phyloP scores from a whole-genome alignment of 1,140 invertebrate species.

The Leptoteleia sp. region DNA sequence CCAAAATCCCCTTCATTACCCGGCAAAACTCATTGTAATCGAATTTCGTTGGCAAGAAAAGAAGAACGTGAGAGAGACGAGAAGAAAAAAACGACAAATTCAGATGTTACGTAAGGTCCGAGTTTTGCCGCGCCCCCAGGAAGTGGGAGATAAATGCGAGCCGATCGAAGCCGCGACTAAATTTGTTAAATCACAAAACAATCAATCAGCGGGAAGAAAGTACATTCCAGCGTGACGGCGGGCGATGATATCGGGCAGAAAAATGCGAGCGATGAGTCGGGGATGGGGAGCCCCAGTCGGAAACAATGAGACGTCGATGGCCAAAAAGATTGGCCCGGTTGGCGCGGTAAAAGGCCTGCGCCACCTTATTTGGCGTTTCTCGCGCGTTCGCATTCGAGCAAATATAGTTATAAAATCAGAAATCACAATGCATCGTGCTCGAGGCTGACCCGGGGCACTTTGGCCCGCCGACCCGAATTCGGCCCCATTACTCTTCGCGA shows the following conservation, averaged over 20 bases:
- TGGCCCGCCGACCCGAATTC: constrained; percentile 65
- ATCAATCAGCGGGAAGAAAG: background rate
- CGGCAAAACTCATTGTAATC: too few relatives aligned
- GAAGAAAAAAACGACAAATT: too few relatives aligned
- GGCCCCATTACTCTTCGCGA: constrained; percentile 63
- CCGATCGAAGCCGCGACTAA: too few relatives aligned
- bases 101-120: too few relatives aligned
- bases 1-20: too few relatives aligned
- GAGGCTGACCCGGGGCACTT: constrained; percentile 62
- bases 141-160: too few relatives aligned
- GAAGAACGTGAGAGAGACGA: too few relatives aligned
- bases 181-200: too few relatives aligned
- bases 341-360: constrained; percentile 7
- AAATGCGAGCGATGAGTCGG: constrained; percentile 16
- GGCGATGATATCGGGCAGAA: constrained; percentile 7
- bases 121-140: too few relatives aligned
- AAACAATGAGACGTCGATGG: constrained; percentile 38
- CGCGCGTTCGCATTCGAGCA: constrained; percentile 50
- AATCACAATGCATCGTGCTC: constrained; percentile 63
- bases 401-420: constrained; percentile 59
- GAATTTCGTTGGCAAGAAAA: too few relatives aligned
- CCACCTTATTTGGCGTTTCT: constrained; percentile 45
- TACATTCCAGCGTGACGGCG: background rate
- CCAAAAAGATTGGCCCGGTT: constrained; percentile 31
- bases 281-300: background rate